Conservation (phyloP, 2,797 vertebrate species). For the Holocentrus rufus region DNA sequence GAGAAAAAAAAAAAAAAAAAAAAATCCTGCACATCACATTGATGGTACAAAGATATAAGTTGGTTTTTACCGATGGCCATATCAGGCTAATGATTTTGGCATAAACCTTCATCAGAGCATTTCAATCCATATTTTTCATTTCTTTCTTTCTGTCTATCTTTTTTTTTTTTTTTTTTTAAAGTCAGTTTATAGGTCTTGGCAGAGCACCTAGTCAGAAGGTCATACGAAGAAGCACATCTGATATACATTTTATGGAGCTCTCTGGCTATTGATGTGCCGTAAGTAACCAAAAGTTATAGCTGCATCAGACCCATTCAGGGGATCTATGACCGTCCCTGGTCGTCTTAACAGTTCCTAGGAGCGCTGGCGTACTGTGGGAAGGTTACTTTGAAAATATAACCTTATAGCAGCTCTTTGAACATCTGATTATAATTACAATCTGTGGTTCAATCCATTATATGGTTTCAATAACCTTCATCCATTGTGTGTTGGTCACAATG, state of each 20-base stretch:
- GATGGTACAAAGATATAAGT: too few relatives aligned
- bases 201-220: constrained; percentile 4
- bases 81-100: too few relatives aligned
- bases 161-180: neutral
- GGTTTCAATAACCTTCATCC: too few relatives aligned
- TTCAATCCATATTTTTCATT: constrained; percentile 12
- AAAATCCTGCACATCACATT: neutral
- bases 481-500: too few relatives aligned
- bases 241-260: constrained; percentile 18
- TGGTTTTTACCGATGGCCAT: too few relatives aligned
- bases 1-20: too few relatives aligned
- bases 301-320: constrained; percentile 11
- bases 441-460: too few relatives aligned
- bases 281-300: constrained; percentile 23
- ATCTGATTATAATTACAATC: too few relatives aligned
- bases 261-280: constrained; percentile 28
- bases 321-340: neutral
- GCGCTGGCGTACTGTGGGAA: too few relatives aligned
- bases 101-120: neutral
- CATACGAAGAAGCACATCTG: constrained; percentile 18
- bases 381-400: too few relatives aligned
- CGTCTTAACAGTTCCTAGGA: neutral
- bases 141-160: too few relatives aligned
- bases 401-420: too few relatives aligned
- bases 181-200: constrained; percentile 23